A percentile compares a stretch with the other conserved stretches of the same genome.
phyloP scores from a whole-genome alignment of 2,113 vertebrate species.

The Prinia subflava region DNA sequence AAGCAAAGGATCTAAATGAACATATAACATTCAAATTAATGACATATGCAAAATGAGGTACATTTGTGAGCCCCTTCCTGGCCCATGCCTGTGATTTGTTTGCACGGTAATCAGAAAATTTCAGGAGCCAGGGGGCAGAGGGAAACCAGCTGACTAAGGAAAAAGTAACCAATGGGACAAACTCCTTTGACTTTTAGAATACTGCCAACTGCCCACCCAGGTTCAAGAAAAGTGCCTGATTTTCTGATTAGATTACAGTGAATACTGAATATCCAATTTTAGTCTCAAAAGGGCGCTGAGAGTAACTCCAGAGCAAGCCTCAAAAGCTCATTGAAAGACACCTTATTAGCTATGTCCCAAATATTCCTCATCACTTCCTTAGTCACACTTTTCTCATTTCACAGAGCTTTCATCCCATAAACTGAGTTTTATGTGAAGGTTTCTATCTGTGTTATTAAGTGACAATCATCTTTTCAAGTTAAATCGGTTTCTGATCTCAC shows the following conservation, averaged over 20 bases:
- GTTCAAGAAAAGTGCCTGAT: not conserved
- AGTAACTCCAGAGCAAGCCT: not conserved
- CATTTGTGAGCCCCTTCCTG: not conserved
- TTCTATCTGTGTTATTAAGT: not conserved
- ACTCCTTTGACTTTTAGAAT: not conserved
- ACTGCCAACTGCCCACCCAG: not conserved
- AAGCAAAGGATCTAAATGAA: not conserved
- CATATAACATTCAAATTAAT: not conserved
- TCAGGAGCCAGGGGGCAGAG: not conserved
- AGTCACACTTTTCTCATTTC: not conserved
- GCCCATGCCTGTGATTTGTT: rapidly evolving
- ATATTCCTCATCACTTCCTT: not conserved
- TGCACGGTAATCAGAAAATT: not conserved
- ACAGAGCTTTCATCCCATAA: not conserved
- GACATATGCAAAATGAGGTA: not conserved
- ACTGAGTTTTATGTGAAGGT: not conserved
- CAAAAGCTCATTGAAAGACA: not conserved
- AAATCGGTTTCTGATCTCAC: not conserved
- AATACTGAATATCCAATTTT: not conserved
- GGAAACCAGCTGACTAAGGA: not conserved
- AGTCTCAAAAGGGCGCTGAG: rapidly evolving
- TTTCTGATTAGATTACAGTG: not conserved
- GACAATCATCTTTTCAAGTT: not conserved
- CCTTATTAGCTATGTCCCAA: not conserved
- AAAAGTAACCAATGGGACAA: not conserved